phyloP scores from a whole-genome alignment of 2,113 vertebrate species.

The Chiloscyllium plagiosum region DNA sequence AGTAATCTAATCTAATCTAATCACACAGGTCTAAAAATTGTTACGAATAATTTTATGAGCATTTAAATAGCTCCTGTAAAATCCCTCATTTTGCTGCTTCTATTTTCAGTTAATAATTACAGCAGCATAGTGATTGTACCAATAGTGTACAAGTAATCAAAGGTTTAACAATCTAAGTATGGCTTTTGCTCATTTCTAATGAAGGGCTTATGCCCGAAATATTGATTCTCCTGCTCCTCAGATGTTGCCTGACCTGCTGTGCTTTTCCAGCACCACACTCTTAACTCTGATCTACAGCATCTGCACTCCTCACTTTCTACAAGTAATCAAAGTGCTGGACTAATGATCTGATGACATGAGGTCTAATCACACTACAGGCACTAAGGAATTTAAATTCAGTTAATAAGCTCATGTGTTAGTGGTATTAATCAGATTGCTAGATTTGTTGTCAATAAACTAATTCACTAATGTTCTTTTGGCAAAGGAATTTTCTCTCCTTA shows the following conservation, averaged over 20 bases:
- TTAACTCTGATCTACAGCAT: too few species aligned
- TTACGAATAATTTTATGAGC: neutral
- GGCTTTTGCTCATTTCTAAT: too few species aligned
- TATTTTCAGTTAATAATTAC: neutral
- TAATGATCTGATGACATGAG: neutral
- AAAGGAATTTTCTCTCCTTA: neutral
- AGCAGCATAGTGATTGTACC: too few species aligned
- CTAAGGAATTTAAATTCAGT: too few species aligned
- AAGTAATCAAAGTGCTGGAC: neutral
- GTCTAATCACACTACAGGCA: neutral
- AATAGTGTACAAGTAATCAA: neutral
- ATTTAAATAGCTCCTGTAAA: neutral
- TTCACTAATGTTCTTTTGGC: neutral
- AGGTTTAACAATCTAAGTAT: too few species aligned
- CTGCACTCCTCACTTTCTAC: neutral
- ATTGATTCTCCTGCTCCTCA: too few species aligned
- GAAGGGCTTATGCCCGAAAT: too few species aligned
- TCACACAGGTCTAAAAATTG: neutral
- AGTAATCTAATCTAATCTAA: too few species aligned
- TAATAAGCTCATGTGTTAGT: too few species aligned
- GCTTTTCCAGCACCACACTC: too few species aligned
- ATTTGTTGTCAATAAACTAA: neutral
- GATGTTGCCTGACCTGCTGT: too few species aligned
- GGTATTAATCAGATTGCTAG: neutral
- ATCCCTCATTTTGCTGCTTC: neutral